Conservation (phyloP, 2,797 vertebrate species). For the Poecile montanus region DNA sequence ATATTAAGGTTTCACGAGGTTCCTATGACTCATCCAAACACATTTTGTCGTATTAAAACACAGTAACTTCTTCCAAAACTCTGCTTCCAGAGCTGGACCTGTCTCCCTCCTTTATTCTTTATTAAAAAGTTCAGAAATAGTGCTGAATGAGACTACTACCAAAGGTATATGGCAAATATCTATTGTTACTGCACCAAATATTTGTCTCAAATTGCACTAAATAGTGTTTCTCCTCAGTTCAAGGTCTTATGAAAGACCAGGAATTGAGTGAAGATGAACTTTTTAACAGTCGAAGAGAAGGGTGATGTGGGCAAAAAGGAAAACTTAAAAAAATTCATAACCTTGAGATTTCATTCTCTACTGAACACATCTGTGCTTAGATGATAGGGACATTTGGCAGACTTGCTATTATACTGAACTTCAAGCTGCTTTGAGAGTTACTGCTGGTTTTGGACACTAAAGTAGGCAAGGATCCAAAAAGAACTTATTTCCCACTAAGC, state of each 20-base stretch:
- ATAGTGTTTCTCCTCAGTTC: not conserved
- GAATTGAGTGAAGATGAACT: not conserved
- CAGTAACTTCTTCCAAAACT: not conserved
- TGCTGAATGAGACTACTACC: not conserved
- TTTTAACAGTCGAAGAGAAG: not conserved
- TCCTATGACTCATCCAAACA: not conserved
- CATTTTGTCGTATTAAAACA: not conserved
- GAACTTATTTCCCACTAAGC: not conserved
- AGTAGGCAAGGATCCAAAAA: conserved; percentile 4
- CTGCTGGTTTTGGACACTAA: not conserved
- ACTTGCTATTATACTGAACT: not conserved
- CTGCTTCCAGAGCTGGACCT: not conserved
- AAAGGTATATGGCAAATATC: not conserved
- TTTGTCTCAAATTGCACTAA: not conserved
- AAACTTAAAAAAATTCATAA: conserved; percentile 5
- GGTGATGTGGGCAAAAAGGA: not conserved
- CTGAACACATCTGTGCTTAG: not conserved
- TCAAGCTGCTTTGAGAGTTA: not conserved
- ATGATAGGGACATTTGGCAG: not conserved
- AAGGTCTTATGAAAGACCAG: not conserved
- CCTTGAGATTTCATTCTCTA: not conserved
- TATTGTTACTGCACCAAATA: not conserved
- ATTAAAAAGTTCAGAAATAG: not conserved
- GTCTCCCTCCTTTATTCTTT: not conserved
- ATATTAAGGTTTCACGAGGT: not conserved